Evolutionary conservation across 2,113 vertebrate genomes (phyloP).

Genomic region (Noctilio leporinus): DNA sequence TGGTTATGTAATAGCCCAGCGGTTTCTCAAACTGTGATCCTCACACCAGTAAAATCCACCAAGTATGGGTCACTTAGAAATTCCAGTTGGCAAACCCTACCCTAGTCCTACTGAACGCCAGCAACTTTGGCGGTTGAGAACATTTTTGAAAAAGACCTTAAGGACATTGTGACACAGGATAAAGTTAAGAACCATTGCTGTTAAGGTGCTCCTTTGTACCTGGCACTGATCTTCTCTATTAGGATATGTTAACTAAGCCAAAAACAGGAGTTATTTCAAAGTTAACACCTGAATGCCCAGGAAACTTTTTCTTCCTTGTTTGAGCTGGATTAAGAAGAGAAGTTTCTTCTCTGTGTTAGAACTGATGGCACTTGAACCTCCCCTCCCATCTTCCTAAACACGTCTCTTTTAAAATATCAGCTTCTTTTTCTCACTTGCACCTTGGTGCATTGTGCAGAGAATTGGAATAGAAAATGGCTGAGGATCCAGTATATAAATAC

Average conservation of each 20-base stretch:
- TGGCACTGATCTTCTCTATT: constrained; percentile 60
- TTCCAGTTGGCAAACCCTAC: neutral
- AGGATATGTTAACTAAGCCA: constrained; percentile 59
- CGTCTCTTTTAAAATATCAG: neutral
- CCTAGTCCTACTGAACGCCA: neutral
- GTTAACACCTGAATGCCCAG: constrained; percentile 60
- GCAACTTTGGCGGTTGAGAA: neutral
- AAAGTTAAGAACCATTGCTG: neutral
- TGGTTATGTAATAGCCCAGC: neutral
- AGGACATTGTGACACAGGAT: neutral
- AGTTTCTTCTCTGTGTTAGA: constrained; percentile 19
- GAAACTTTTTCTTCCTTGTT: constrained; percentile 46
- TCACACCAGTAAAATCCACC: neutral
- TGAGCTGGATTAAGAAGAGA: constrained; percentile 55
- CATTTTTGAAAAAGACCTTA: constrained; percentile 29
- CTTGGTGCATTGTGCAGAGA: too few species aligned
- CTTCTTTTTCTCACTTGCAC: neutral
- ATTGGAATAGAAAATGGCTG: too few species aligned
- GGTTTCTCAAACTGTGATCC: neutral
- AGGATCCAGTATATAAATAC: too few species aligned
- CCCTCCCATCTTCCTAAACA: neutral
- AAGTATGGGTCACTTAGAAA: neutral
- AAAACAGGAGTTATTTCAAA: constrained; percentile 52
- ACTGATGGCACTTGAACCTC: neutral
- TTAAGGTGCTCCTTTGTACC: constrained; percentile 4